A percentile compares a stretch with the other conserved stretches of the same genome.
These are phyloP conservation scores for Isichthys henryi DNA, from an alignment of 2,113 vertebrate species.

Conservation along the genomic window DNA sequence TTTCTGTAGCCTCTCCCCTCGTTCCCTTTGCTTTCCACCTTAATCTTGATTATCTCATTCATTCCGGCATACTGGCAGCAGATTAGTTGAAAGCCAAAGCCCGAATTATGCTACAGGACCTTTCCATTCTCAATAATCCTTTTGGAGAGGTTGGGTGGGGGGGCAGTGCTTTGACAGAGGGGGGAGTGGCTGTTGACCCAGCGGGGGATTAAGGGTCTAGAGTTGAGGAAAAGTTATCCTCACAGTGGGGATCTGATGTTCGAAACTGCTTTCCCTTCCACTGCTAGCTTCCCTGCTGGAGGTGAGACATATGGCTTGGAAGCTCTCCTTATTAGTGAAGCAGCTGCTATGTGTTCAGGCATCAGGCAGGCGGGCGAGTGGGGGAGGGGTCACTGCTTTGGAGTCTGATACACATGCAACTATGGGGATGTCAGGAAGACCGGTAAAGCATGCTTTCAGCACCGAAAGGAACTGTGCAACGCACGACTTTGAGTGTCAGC, in stretches of 20 bases:
- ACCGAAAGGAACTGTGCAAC: not conserved
- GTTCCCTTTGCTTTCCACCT: not conserved
- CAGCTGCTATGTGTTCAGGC: not conserved
- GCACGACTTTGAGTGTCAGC: not conserved
- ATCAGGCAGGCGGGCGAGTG: not conserved
- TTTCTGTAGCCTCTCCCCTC: not conserved
- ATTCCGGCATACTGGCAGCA: slow-evolving; percentile 10
- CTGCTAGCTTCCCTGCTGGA: not conserved
- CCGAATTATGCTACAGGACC: not conserved
- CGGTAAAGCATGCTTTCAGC: not conserved
- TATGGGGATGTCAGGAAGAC: not conserved
- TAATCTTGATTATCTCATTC: slow-evolving; percentile 14
- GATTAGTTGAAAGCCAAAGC: not conserved
- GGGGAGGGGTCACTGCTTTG: not conserved
- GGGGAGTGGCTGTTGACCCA: slow-evolving; percentile 4
- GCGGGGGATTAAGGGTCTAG: not conserved
- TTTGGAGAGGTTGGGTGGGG: not conserved
- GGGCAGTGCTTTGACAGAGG: not conserved
- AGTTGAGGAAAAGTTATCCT: not conserved
- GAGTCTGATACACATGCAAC: not conserved
- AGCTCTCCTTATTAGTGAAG: slow-evolving; percentile 36
- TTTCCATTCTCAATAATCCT: slow-evolving; percentile 16
- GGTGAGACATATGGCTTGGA: slow-evolving; percentile 47
- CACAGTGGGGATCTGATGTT: not conserved
- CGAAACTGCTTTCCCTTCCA: not conserved